Evolutionary conservation across 2,797 vertebrate genomes (phyloP).

Genomic region (Gymnoscopelus microlampas): DNA sequence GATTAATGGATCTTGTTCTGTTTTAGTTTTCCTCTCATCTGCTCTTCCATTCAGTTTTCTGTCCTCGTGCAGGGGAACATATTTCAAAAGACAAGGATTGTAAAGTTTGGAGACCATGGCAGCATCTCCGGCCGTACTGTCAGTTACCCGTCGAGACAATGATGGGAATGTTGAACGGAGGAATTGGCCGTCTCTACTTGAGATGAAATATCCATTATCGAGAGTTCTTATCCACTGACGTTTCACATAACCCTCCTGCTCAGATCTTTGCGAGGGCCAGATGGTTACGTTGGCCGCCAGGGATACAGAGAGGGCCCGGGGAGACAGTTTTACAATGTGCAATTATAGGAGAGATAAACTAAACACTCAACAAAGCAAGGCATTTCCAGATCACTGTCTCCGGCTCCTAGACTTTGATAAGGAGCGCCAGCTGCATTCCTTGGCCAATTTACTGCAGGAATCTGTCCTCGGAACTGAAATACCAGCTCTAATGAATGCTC

Average conservation of each 20-base stretch:
- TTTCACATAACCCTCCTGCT: conserved; percentile 72
- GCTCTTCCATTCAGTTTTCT: background rate
- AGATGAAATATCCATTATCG: conserved; percentile 70
- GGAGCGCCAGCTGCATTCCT: conserved; percentile 62
- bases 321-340: conserved; percentile 78
- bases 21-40: background rate
- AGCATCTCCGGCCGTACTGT: conserved; percentile 15
- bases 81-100: conserved; percentile 10
- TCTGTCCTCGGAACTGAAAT: conserved; percentile 65
- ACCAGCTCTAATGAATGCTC: conserved; percentile 65
- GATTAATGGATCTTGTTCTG: background rate
- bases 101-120: conserved; percentile 25
- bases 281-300: conserved; percentile 78
- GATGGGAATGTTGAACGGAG: conserved; percentile 46
- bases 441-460: conserved; percentile 62
- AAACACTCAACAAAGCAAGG: conserved; percentile 76
- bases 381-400: conserved; percentile 67
- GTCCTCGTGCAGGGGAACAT: conserved; percentile 2
- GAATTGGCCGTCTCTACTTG: conserved; percentile 58
- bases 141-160: conserved; percentile 50
- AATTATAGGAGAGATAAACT: conserved; percentile 79
- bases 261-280: conserved; percentile 78
- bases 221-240: conserved; percentile 72
- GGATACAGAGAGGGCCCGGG: conserved; percentile 69
- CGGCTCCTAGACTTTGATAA: conserved; percentile 71